These are phyloP conservation scores for Ganaspis sp. DNA, from an alignment of 1,140 invertebrate species.

Conservation along the genomic window DNA sequence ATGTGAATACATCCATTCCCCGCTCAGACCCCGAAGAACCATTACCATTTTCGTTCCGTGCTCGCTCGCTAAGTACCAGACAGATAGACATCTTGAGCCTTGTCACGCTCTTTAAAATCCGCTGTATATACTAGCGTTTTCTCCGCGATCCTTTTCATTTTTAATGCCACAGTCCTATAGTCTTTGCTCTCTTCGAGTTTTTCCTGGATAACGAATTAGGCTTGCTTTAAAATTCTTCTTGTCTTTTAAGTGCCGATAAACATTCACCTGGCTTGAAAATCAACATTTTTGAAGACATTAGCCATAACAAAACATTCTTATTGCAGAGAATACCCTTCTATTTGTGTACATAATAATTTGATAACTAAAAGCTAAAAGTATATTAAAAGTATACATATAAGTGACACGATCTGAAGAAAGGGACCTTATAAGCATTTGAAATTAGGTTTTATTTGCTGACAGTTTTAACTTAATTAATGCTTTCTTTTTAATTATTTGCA, in stretches of 20 bases:
- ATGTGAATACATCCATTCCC: constrained; percentile 75
- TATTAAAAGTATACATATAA: too few relatives aligned
- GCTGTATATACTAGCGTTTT: constrained; percentile 56
- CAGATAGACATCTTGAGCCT: constrained; percentile 73
- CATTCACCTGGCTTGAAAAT: neutral
- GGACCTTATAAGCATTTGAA: too few relatives aligned
- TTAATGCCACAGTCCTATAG: constrained; percentile 56
- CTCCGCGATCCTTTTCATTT: constrained; percentile 62
- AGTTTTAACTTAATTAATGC: too few relatives aligned
- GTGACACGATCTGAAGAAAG: too few relatives aligned
- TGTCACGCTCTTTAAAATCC: constrained; percentile 74
- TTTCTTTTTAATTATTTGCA: too few relatives aligned
- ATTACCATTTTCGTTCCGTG: constrained; percentile 69
- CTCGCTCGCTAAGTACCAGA: constrained; percentile 66
- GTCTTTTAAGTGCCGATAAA: constrained; percentile 15
- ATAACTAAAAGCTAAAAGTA: too few relatives aligned
- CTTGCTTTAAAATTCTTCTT: neutral
- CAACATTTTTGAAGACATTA: neutral
- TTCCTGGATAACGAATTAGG: neutral
- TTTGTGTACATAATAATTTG: too few relatives aligned
- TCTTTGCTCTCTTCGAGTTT: constrained; percentile 37
- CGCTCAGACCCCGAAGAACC: constrained; percentile 58
- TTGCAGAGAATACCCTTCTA: too few relatives aligned
- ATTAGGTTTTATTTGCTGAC: too few relatives aligned
- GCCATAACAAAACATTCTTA: too few relatives aligned